Base-by-base conservation (phyloP, 2,113 vertebrate genomes). In the Barbus barbus region DNA sequence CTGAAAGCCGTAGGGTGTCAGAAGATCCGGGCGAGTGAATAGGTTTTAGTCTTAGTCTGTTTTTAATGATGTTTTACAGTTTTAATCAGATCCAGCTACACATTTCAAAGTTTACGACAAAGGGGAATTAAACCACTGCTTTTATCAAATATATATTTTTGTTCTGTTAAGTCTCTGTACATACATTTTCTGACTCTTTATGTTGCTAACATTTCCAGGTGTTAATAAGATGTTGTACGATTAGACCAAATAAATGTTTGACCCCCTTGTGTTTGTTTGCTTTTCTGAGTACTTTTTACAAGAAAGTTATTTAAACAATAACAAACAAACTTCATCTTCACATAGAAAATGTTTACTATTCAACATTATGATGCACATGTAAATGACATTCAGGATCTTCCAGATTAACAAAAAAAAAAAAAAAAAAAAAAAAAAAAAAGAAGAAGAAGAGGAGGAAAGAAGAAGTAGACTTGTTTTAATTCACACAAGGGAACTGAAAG, bases 231-330 rank as follows among this genome's bases (percentile, higher is more conserved):
- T 93, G 93, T 91, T 95, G 94, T 94, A 94, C 93, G 90, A 92
- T 93, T 93, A 94, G 93, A 92, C 91, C 94, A 93, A 95, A 95
- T 95, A 95, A 95, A 95, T 94, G 93, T 94, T 92, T 81, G 88
- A 92, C 92, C 90, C 92, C 91, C 88, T 28, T 71, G 78, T 7
- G 8, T 53, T 24, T 41, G 33, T 53, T 22, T 48, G 1, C 9
- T 53, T 74, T 44, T 77, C 61, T n/a, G 0, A 12, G 9, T 0
- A 1, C 31, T 1, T 4, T 36, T 81, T 24, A 2, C 2, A 11
- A 41, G 38, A 41, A 41, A 8, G 11, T 41, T 22, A 33, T 65
- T 20, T 31, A 31, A 33, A 65, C 13, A 8, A 18, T 18, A 33
- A 8, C 31, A 65, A 63, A 65, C 26, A 31, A n/a, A 6, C 26